Evolutionary conservation across 1,140 invertebrate genomes (phyloP), one percentile per base, ranked within the genome.

Genomic region (Pararge aegeria): DNA sequence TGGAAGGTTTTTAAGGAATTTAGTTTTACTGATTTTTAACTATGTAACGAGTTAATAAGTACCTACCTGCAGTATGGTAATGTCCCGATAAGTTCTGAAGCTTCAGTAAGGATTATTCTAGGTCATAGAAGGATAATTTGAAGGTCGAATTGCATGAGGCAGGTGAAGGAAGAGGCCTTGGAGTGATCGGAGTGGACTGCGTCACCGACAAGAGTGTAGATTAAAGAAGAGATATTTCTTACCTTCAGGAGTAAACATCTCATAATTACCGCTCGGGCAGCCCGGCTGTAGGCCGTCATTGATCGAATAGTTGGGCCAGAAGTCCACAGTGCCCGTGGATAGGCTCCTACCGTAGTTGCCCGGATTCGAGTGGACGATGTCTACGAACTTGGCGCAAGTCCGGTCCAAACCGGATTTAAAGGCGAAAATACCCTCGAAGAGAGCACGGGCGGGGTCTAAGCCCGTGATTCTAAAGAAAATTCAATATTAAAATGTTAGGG

Each of bases 261-360:
- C 64, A 21, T 74, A 78, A 7, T 66, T 62, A 2, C 80, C 78
- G 4, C 9, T 20, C 1, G 90, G 89, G 53, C 94, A 95, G 4
- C 94, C 95, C 0, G 94, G 94, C 70, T 95, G 95, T 2, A 91
- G 80, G 5, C 85, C 78, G 12, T 70, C 70, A 2, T 83, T 76
- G 3, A 70, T 78, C 0, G 92, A 92, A 52, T 91, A 92, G 72
- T 94, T 94, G 0, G 93, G 93, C 87, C 92, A 94, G 61, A 94
- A 92, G 61, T 94, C 94, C 1, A 91, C 90, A 0, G 91, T 90
- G 1, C 93, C 94, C 0, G 91, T 74, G 0, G 91, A 80, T 1
- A 83, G 71, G 15, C 82, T 79, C 48, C 91, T 92, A 6, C 88
- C 88, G 52, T 89, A 90, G 27, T 75, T 71, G 3, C 86, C 86